Evolutionary conservation across 2,113 vertebrate species (phyloP).

Genomic region (Scartelaos histophorus): DNA sequence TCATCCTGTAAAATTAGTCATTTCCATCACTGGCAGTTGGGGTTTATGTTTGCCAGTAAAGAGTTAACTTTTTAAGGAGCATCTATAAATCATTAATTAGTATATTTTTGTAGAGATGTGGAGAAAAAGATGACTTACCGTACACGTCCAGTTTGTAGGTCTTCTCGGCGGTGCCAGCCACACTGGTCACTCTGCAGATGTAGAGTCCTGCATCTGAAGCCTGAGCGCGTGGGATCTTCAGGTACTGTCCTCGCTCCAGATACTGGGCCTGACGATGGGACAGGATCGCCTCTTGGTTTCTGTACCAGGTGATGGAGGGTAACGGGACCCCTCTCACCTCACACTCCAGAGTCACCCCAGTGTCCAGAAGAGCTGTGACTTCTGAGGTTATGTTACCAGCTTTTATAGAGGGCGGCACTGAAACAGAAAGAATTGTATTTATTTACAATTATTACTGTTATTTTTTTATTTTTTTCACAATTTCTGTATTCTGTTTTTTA

Average conservation of each 20-base stretch:
- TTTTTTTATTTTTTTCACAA: too few species aligned
- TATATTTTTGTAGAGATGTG: too few species aligned
- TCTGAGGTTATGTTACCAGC: constrained; percentile 86
- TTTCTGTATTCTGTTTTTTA: too few species aligned
- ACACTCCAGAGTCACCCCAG: constrained; percentile 84
- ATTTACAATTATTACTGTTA: too few species aligned
- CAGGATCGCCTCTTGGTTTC: constrained; percentile 76
- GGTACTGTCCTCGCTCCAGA: constrained; percentile 85
- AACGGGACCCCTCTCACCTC: constrained; percentile 86
- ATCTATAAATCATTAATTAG: too few species aligned
- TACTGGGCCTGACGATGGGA: constrained; percentile 83
- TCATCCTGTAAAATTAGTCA: too few species aligned
- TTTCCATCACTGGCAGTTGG: too few species aligned
- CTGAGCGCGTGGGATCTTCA: constrained; percentile 85
- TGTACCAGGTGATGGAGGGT: constrained; percentile 90
- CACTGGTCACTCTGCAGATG: constrained; percentile 81
- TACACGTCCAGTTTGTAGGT: constrained; percentile 85
- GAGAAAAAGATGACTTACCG: too few species aligned
- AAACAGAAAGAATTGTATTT: too few species aligned
- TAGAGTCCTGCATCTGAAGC: constrained; percentile 85
- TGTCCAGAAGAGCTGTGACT: constrained; percentile 80
- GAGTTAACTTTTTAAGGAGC: too few species aligned
- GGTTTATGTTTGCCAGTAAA: too few species aligned
- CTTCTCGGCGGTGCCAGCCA: constrained; percentile 86
- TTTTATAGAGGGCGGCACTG: constrained; percentile 92